Percentiles rank a stretch among this genome's conserved stretches.
These are phyloP conservation scores for Sparidentex hasta DNA, from an alignment of 2,797 vertebrate genomes.

Conservation along the genomic window DNA sequence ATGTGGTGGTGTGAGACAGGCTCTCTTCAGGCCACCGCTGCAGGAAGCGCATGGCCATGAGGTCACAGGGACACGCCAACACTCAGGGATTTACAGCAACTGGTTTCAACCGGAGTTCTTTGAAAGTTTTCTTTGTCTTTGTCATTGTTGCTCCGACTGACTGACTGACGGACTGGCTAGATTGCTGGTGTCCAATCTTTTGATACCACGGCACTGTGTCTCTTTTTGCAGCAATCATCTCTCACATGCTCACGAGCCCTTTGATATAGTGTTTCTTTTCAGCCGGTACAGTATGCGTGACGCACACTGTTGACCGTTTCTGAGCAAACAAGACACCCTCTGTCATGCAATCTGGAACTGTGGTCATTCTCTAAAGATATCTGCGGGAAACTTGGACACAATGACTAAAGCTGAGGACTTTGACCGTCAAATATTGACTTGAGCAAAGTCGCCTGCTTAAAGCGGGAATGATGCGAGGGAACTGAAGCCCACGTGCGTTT, in stretches of 20 bases:
- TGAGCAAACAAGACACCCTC: constrained; percentile 63
- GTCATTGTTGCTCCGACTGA: constrained; percentile 41
- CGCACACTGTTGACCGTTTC: constrained; percentile 41
- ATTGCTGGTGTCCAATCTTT: constrained; percentile 40
- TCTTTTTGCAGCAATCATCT: constrained; percentile 42
- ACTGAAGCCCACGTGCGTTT: constrained; percentile 16
- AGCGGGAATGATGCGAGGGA: constrained; percentile 21
- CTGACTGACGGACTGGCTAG: not conserved
- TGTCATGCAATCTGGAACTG: constrained; percentile 54
- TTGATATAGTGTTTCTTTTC: constrained; percentile 21
- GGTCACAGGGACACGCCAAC: constrained; percentile 73
- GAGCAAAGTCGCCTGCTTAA: constrained; percentile 50
- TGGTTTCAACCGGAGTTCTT: constrained; percentile 74
- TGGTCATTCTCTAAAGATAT: constrained; percentile 63
- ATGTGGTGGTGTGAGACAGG: constrained; percentile 44
- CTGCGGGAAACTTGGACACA: constrained; percentile 53
- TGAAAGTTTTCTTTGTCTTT: constrained; percentile 52
- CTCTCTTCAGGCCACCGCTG: constrained; percentile 50
- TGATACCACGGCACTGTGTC: constrained; percentile 13
- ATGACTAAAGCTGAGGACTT: constrained; percentile 74
- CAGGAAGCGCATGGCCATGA: constrained; percentile 80
- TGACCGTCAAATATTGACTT: constrained; percentile 81
- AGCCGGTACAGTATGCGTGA: constrained; percentile 30
- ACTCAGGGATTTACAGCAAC: constrained; percentile 75
- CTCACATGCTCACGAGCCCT: constrained; percentile 20